These are phyloP conservation scores for Caenorhabditis sp. DNA, from an alignment of 2,888 invertebrate species.

Conservation along the genomic window DNA sequence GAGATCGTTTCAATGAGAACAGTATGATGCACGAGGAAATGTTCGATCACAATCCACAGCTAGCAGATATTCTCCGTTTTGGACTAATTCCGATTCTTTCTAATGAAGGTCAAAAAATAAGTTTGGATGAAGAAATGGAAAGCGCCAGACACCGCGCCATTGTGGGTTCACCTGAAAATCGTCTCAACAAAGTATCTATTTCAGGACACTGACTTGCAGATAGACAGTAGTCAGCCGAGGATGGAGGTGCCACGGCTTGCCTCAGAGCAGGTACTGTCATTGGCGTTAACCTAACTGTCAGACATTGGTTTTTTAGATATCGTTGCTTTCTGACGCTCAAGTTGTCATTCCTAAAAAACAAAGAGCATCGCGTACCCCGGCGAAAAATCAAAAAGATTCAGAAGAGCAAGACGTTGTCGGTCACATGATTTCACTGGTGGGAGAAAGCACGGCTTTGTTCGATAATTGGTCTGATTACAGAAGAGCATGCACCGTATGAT, in stretches of 20 bases:
- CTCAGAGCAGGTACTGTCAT: constrained; percentile 6
- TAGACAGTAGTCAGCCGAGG: background rate
- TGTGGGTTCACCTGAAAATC: background rate
- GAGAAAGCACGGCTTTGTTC: background rate
- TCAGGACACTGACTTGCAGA: background rate
- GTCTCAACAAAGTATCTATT: background rate
- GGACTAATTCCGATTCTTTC: constrained; percentile 8
- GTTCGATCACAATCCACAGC: constrained; percentile 3
- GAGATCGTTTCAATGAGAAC: too few relatives aligned
- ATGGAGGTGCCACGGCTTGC: background rate
- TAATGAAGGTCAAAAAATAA: constrained; percentile 2
- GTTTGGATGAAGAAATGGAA: constrained; percentile 41
- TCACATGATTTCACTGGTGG: constrained; percentile 4
- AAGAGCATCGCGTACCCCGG: background rate
- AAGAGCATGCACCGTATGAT: constrained; percentile 21
- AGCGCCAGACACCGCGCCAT: constrained; percentile 6
- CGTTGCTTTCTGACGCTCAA: background rate
- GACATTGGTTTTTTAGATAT: too few relatives aligned
- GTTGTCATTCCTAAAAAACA: background rate
- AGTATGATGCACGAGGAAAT: too few relatives aligned
- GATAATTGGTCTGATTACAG: background rate
- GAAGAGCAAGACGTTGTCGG: background rate
- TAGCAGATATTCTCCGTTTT: constrained; percentile 8
- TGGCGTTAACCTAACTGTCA: too few relatives aligned
- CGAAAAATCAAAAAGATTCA: background rate